Evolutionary conservation across 2,888 invertebrate genomes (phyloP), one percentile per base, ranked within the genome.

Genomic region (Xanthostigma xanthostigma): DNA sequence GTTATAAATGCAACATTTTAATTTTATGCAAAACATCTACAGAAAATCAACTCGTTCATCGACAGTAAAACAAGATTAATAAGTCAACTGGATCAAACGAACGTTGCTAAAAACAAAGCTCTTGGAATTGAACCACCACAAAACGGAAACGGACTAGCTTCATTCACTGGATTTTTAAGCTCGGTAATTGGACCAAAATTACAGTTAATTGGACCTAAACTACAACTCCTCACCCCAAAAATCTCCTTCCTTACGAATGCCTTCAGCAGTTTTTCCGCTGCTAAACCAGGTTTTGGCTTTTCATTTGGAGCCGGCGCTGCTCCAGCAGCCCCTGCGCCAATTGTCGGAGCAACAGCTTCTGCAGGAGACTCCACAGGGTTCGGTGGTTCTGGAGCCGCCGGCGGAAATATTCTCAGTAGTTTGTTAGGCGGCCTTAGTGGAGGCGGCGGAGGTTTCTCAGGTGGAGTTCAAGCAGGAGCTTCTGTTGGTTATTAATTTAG

Each of bases 21-120:
- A 38, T 8, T 36, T 44, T 44, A n/a, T 12, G 2, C 17, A 12
- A 39, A 49, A 45, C 45, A 52, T 56, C 61, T 75, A 54, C 74
- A 87, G 87, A 87, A 87, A 81, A 75, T 87, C 71, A 85, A 87
- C 70, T 79, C 81, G 53, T 75, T 86, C 66, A 74, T 88, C 67
- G 87, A 88, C 60, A 78, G 84, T 45, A 87, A 87, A 68, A 87
- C 85, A 38, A 74, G 76, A 36, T 75, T 81, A 57, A 72, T 88
- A 51, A 72, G 76, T 48, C 75, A 76, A 45, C 66, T 87, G 61
- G 87, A 88, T 66, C 74, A 72, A 46, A 67, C 78, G 55, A 88
- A 87, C 67, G 77, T 83, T 57, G 81, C 76, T 58, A 79, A 87
- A 65, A 88, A 87, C 66, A 77, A 76, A 54, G 80, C 80, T 58